Evolutionary conservation across 2,797 vertebrate genomes (phyloP).

Genomic region (Ciconia nigra): DNA sequence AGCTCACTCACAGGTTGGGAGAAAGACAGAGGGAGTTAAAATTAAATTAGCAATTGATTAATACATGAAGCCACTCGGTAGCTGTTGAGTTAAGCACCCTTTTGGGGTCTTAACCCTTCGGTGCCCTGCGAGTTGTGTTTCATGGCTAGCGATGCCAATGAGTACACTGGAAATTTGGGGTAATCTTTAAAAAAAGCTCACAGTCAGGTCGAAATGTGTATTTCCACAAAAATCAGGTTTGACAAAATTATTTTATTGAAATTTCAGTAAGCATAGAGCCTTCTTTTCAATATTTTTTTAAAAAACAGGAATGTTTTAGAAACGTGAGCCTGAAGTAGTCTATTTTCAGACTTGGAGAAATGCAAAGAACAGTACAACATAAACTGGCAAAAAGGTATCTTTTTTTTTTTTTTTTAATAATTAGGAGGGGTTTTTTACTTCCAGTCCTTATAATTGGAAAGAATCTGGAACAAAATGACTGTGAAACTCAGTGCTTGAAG

Average conservation of each 20-base stretch:
- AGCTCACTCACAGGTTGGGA: not conserved
- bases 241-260: not conserved
- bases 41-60: conserved; percentile 50
- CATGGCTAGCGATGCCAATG: not conserved
- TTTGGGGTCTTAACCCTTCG: not conserved
- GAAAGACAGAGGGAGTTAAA: not conserved
- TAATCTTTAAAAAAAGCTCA: not conserved
- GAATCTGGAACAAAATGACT: not conserved
- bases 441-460: not conserved
- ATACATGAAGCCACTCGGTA: not conserved
- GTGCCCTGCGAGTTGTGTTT: not conserved
- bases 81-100: not conserved
- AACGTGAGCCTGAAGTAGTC: not conserved
- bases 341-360: not conserved
- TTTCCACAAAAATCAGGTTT: not conserved
- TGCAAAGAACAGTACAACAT: not conserved
- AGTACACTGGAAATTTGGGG: not conserved
- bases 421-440: not conserved
- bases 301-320: not conserved
- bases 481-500: not conserved
- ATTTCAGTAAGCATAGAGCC: not conserved
- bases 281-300: not conserved
- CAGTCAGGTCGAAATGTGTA: not conserved
- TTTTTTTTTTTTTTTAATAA: not conserved
- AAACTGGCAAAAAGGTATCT: not conserved